Evolutionary conservation across 1,140 invertebrate species (phyloP).

Genomic region (Microplitis mediator): DNA sequence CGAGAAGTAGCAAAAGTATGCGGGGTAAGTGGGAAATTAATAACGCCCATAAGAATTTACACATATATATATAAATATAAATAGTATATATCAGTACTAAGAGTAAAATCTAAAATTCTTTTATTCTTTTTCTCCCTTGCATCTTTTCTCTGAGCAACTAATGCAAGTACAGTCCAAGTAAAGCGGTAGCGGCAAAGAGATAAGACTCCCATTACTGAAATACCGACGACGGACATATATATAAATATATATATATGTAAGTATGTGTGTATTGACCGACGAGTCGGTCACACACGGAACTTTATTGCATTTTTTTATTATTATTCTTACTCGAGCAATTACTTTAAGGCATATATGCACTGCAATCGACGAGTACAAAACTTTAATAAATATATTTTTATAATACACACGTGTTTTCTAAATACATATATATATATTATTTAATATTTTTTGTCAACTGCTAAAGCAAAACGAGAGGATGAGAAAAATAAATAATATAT

Average conservation of each 20-base stretch:
- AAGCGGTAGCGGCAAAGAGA: conserved; percentile 39
- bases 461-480: neutral
- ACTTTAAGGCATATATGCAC: neutral
- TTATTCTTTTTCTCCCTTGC: neutral
- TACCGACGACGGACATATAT: conserved; percentile 29
- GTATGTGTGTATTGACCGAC: conserved; percentile 2
- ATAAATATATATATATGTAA: too few species aligned
- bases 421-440: neutral
- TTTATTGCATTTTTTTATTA: neutral
- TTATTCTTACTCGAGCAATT: neutral
- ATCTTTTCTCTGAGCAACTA: neutral
- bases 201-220: conserved; percentile 46
- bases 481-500: neutral
- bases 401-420: neutral
- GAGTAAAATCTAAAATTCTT: neutral
- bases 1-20: conserved; percentile 7
- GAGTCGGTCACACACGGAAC: neutral
- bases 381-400: neutral
- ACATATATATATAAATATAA: neutral
- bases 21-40: conserved; percentile 14
- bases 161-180: conserved; percentile 17
- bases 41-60: neutral
- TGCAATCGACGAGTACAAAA: neutral
- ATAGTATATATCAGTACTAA: too few species aligned
- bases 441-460: neutral